A percentile compares a stretch with the other conserved stretches of the same genome.
Conservation (phyloP, 2,888 invertebrate genomes). For the Zygaena filipendulae region DNA sequence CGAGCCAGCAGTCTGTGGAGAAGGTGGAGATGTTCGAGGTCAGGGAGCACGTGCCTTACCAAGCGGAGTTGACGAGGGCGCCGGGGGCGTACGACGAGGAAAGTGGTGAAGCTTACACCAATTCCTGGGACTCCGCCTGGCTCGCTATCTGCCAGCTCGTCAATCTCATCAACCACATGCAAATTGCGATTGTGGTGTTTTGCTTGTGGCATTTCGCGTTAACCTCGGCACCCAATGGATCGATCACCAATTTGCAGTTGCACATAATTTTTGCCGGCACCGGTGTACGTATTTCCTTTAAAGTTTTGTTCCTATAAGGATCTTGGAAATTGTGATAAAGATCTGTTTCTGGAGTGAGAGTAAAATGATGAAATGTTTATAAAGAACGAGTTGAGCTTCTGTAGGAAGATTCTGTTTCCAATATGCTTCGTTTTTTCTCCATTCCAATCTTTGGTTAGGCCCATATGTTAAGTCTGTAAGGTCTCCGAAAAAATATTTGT, state of each 20-base stretch:
- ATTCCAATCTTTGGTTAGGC: too few relatives aligned
- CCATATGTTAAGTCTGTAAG: too few relatives aligned
- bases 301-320: neutral
- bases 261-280: slow-evolving; percentile 60
- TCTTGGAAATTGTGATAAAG: too few relatives aligned
- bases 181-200: slow-evolving; percentile 54
- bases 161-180: slow-evolving; percentile 57
- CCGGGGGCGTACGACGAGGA: slow-evolving; percentile 51
- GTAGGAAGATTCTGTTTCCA: too few relatives aligned
- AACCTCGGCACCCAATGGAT: slow-evolving; percentile 42
- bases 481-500: too few relatives aligned
- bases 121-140: slow-evolving; percentile 54
- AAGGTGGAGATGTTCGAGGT: slow-evolving; percentile 55
- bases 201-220: slow-evolving; percentile 54
- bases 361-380: too few relatives aligned
- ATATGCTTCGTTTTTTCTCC: too few relatives aligned
- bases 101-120: slow-evolving; percentile 36
- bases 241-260: slow-evolving; percentile 49
- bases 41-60: slow-evolving; percentile 56
- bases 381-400: too few relatives aligned
- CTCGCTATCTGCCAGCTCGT: slow-evolving; percentile 48
- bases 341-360: too few relatives aligned
- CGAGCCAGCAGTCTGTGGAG: slow-evolving; percentile 49
- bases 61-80: slow-evolving; percentile 49
- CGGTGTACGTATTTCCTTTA: slow-evolving; percentile 41